Base-by-base conservation (phyloP, 2,797 vertebrate species). In the Lophius americanus region DNA sequence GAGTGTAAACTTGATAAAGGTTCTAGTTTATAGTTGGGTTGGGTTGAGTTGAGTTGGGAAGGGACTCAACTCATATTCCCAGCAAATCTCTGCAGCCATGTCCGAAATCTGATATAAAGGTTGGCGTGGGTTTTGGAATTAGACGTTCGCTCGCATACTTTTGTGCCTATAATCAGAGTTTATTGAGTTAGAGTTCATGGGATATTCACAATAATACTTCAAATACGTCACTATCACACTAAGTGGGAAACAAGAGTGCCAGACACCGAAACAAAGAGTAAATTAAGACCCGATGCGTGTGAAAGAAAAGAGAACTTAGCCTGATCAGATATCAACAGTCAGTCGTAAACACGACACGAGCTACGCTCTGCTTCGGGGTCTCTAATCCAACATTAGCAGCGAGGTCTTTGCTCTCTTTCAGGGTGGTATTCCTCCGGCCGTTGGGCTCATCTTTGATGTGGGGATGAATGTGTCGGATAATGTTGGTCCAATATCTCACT, bases 361-460 rank as follows among this genome's bases (percentile, higher is more conserved):
- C 60, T 58, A 11, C 62, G 70, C 59, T 78, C 46, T 64, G 52
- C 48, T 80, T 55, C 63, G 10, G 61, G 71, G 53, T 54, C 23
- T 72, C 49, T 68, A 57, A 75, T 79, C 73, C 73, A 70, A 65
- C 68, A 53, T 50, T 39, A 72, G 53, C 7, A 66, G 55, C 66
- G 5, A 66, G 70, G 49, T 74, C 73, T 76, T 37, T 68, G 67
- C 78, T 68, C 41, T 69, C 76, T 73, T 68, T 79, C 74, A 77
- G 70, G 85, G 82, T 70, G 82, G 83, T 50, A 82, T 90, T 62
- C 74, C 69, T 70, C 14, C 0, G 36, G 43, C 66, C 38, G 62
- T 70, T 75, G 73, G 66, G 60, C 69, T 56, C 62, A 85, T 85
- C 77, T 88, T 88, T 90, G 86, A 88, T 84, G 84, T 88, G 79